Evolutionary conservation across 2,888 invertebrate genomes (phyloP), one percentile per base, ranked within the genome.

Genomic region (Ditylenchus weischeri): DNA sequence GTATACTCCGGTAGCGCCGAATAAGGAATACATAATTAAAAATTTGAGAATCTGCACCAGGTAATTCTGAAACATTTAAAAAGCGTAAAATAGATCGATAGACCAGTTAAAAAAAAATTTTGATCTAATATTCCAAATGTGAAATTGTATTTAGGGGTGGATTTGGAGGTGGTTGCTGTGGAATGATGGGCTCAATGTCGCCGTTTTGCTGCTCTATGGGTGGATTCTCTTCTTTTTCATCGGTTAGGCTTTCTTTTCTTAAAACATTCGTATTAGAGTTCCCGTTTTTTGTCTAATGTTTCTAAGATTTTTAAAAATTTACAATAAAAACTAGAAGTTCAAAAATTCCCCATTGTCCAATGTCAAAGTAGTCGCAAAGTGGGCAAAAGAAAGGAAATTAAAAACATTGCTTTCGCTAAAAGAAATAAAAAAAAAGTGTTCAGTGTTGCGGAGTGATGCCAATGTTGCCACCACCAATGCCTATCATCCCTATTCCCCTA

Each of bases 371-470:
- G 29, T 29, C 29, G 5, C 2, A 29, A 29, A 5, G 2, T 29
- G 29, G 29, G 29, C 29, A 29, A 29, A 29, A 29, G 5, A 29
- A 5, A 23, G 15, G 18, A 57, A 10, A 57, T 59, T 5, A 48
- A 47, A 43, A 47, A 21, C 11, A n/a, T 13, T 13, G 6, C 23
- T 8, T 29, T 21, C n/a, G n/a, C n/a, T n/a, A n/a, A n/a, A n/a
- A n/a, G n/a, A n/a, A n/a, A n/a, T n/a, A n/a, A n/a, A n/a, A n/a
- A n/a, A n/a, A n/a, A n/a, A n/a, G n/a, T n/a, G n/a, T 51, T n/a
- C 36, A 67, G 67, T 67, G 67, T 21, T 67, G 67, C 36, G 64
- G 51, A 35, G 48, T 29, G 11, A 62, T 64, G 54, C 51, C 64
- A 7, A 18, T 64, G 61, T 62, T 64, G 35, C 59, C 57, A 19